Conservation (phyloP, 2,113 vertebrate species). For the Tringa solitaria region DNA sequence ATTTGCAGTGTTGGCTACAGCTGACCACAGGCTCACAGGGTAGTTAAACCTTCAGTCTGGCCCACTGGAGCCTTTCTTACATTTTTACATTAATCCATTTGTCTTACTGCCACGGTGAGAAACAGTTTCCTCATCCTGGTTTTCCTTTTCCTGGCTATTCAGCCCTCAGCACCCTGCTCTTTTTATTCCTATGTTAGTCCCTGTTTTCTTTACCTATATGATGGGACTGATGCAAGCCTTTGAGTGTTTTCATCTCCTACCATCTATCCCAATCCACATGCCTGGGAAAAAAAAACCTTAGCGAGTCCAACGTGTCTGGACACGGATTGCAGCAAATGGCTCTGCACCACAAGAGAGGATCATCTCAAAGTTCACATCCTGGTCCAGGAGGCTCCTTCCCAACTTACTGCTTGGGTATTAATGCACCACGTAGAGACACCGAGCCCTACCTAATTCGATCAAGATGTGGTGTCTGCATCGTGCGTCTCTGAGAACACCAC, state of each 20-base stretch:
- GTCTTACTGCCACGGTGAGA: not conserved
- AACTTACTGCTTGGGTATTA: not conserved
- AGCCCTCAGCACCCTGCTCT: not conserved
- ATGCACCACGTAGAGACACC: accelerated
- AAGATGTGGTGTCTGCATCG: not conserved
- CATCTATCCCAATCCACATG: not conserved
- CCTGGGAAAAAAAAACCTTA: not conserved
- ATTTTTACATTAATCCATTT: not conserved
- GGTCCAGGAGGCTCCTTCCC: not conserved
- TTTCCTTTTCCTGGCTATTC: not conserved
- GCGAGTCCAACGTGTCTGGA: accelerated
- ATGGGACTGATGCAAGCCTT: not conserved
- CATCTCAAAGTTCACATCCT: not conserved
- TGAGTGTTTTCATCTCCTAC: not conserved
- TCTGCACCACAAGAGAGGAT: not conserved
- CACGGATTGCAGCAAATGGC: accelerated
- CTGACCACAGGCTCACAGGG: not conserved
- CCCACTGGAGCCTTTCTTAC: not conserved
- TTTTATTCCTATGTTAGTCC: not conserved
- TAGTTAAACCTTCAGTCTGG: not conserved
- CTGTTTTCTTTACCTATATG: not conserved
- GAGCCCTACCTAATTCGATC: accelerated
- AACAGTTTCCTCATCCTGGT: not conserved
- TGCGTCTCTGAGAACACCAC: not conserved
- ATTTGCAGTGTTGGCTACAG: accelerated